Conservation (phyloP, 2,888 invertebrate genomes). For the Ennomos fuscantarius region DNA sequence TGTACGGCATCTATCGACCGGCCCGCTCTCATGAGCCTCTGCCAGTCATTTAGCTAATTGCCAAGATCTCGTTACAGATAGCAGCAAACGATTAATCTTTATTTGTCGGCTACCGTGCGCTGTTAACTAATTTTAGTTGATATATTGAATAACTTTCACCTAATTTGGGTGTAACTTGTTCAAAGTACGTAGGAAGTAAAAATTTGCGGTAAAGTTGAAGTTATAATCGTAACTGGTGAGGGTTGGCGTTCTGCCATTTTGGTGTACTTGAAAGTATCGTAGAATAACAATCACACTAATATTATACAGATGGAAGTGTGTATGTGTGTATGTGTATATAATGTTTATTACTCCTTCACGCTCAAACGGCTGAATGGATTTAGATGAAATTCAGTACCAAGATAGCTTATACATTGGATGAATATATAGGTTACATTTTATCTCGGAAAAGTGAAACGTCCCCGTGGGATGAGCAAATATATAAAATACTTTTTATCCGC, state of each 20-base stretch:
- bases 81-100: conserved; percentile 56
- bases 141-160: conserved; percentile 40
- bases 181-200: conserved; percentile 26
- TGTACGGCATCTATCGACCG: conserved; percentile 6
- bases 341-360: not conserved
- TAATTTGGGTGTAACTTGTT: conserved; percentile 33
- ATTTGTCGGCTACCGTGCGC: conserved; percentile 42
- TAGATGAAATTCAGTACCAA: too few relatives aligned
- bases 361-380: too few relatives aligned
- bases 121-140: conserved; percentile 27
- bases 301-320: too few relatives aligned
- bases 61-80: conserved; percentile 49
- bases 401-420: too few relatives aligned
- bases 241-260: conserved; percentile 23
- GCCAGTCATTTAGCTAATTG: conserved; percentile 57
- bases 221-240: conserved; percentile 26
- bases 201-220: conserved; percentile 33
- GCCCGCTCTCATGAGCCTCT: conserved; percentile 41
- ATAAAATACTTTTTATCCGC: too few relatives aligned
- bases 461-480: too few relatives aligned
- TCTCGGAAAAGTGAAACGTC: too few relatives aligned
- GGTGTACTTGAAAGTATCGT: conserved; percentile 2
- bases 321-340: too few relatives aligned
- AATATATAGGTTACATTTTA: too few relatives aligned
- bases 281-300: conserved; percentile 28